Evolutionary conservation across 1,140 invertebrate genomes (phyloP).

Genomic region (Drosophila truncata): DNA sequence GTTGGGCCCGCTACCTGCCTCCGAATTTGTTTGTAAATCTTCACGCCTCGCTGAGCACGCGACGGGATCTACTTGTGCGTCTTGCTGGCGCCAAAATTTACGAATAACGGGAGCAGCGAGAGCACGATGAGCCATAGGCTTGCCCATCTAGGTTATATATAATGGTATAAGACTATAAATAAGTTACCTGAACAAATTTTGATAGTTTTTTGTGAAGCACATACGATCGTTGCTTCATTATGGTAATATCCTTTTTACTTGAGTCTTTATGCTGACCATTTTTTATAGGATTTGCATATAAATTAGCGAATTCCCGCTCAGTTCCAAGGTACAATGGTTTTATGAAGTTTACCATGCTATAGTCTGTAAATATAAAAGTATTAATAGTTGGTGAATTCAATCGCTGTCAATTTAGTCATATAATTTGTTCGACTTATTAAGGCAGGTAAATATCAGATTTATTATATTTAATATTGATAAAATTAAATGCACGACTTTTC

Average conservation of each 20-base stretch:
- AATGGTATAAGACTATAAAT: background rate
- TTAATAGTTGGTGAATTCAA: background rate
- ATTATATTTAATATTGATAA: no score
- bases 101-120: no score
- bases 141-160: no score
- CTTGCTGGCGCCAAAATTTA: no score
- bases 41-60: no score
- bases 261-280: conserved; percentile 95
- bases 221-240: conserved; percentile 91
- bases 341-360: conserved; percentile 95
- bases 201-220: conserved; percentile 93
- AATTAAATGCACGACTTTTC: no score
- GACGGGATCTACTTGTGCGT: no score
- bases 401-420: background rate
- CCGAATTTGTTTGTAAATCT: no score
- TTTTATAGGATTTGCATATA: conserved; percentile 90
- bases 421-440: no score
- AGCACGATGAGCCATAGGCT: no score
- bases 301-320: conserved; percentile 90
- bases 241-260: conserved; percentile 89
- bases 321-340: conserved; percentile 93
- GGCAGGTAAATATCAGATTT: no score
- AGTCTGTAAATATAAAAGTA: conserved; percentile 86
- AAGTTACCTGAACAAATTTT: conserved; percentile 89
- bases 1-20: no score